A percentile compares a stretch with the other conserved stretches of the same genome.
Evolutionary conservation across 2,888 invertebrate genomes (phyloP).

Genomic region (Thera britannica): DNA sequence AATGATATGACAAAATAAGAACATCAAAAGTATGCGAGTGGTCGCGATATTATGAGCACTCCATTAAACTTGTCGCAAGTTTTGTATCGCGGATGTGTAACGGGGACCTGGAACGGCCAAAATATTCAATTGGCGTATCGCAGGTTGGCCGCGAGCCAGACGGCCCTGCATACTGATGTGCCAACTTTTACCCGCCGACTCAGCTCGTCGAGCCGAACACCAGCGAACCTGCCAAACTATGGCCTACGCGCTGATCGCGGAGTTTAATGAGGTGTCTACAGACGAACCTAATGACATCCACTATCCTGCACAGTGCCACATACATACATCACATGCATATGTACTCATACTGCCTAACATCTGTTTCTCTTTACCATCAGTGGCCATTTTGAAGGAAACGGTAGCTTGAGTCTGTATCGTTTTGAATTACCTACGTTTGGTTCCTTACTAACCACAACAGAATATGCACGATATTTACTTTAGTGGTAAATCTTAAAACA

Average conservation of each 20-base stretch:
- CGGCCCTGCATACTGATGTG: constrained; percentile 76
- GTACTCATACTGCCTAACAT: no score
- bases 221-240: constrained; percentile 69
- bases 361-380: no score
- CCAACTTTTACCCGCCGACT: constrained; percentile 71
- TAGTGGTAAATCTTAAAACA: background rate
- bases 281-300: constrained; percentile 30
- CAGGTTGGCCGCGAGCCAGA: constrained; percentile 73
- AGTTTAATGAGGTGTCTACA: constrained; percentile 62
- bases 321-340: no score
- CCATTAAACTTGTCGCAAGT: constrained; percentile 70
- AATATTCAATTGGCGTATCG: constrained; percentile 82
- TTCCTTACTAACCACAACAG: no score
- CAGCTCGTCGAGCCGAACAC: constrained; percentile 67
- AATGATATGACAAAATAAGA: constrained; percentile 37
- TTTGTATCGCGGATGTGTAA: constrained; percentile 68
- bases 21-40: constrained; percentile 43
- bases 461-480: no score
- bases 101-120: constrained; percentile 61
- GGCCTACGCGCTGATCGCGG: constrained; percentile 57
- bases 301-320: background rate
- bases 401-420: no score
- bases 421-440: no score
- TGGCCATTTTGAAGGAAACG: no score
- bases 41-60: constrained; percentile 58